Percentiles rank a stretch among this genome's conserved stretches.
These are phyloP conservation scores for Lycocerus yunnanus DNA, from an alignment of 2,888 invertebrate species.

Conservation along the genomic window DNA sequence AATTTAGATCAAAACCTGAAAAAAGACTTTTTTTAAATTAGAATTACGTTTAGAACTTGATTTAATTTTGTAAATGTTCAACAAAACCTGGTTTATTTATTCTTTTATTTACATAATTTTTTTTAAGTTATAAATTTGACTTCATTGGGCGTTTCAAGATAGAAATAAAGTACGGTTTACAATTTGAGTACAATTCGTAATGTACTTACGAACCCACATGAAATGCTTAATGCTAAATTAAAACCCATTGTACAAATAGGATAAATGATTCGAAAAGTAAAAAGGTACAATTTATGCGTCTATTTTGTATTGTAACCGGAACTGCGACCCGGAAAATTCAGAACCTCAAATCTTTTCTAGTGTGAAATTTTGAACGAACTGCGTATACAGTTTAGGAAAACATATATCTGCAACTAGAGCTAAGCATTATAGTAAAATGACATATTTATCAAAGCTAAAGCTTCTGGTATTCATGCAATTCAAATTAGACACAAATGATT, in stretches of 20 bases:
- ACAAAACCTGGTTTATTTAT: not conserved
- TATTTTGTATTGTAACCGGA: slow-evolving; percentile 14
- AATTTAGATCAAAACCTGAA: not conserved
- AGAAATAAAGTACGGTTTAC: not conserved
- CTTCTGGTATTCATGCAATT: slow-evolving; percentile 12
- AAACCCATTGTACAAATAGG: slow-evolving; percentile 1
- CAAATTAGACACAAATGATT: slow-evolving; percentile 24
- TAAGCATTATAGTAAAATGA: slow-evolving; percentile 20
- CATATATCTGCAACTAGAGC: slow-evolving; percentile 23
- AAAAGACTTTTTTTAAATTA: not conserved
- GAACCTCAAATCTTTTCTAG: slow-evolving; percentile 15
- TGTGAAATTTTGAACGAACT: slow-evolving; percentile 23
- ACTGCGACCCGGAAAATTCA: slow-evolving; percentile 13
- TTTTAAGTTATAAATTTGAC: not conserved
- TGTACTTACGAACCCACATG: not conserved
- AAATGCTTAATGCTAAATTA: not conserved
- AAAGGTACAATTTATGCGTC: slow-evolving; percentile 19
- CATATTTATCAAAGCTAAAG: slow-evolving; percentile 18
- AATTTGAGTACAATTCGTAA: not conserved
- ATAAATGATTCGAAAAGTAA: slow-evolving; percentile 8
- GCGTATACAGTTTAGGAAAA: slow-evolving; percentile 13
- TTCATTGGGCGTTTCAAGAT: not conserved
- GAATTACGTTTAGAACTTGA: not conserved
- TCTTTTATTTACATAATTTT: not conserved
- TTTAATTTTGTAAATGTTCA: not conserved